A percentile compares a stretch with the other conserved stretches of the same genome.
These are phyloP conservation scores for Electrophaes corylata DNA, from an alignment of 2,888 invertebrate genomes.

Conservation along the genomic window DNA sequence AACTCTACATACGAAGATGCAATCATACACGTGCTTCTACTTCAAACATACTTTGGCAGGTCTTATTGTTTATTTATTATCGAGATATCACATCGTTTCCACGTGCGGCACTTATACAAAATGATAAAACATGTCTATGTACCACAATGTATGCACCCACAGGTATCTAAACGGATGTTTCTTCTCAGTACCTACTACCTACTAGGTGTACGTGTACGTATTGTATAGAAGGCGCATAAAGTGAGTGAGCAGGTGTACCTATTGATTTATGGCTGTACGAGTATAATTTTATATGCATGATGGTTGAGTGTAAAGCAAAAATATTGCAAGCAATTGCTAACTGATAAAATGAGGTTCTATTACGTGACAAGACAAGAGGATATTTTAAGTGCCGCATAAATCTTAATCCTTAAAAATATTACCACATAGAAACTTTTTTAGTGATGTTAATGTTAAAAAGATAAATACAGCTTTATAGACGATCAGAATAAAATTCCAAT, in stretches of 20 bases:
- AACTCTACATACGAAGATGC: slow-evolving; percentile 15
- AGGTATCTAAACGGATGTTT: slow-evolving; percentile 17
- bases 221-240: slow-evolving; percentile 3
- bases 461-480: too few relatives aligned
- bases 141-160: slow-evolving; percentile 29
- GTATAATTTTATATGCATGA: neutral
- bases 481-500: neutral
- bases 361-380: too few relatives aligned
- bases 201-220: too few relatives aligned
- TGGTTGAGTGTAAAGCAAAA: neutral
- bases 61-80: slow-evolving; percentile 57
- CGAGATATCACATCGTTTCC: slow-evolving; percentile 43
- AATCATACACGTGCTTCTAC: slow-evolving; percentile 43
- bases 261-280: slow-evolving; percentile 15
- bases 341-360: neutral
- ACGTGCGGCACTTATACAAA: slow-evolving; percentile 42
- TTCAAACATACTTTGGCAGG: slow-evolving; percentile 56
- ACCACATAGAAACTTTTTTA: too few relatives aligned
- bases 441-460: too few relatives aligned
- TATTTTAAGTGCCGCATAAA: neutral
- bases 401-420: neutral
- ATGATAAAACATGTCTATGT: slow-evolving; percentile 34
- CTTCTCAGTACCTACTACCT: slow-evolving; percentile 13
- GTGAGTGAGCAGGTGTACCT: slow-evolving; percentile 3
- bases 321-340: neutral